phyloP scores from a whole-genome alignment of 2,797 vertebrate species.

The Babyrousa celebensis region DNA sequence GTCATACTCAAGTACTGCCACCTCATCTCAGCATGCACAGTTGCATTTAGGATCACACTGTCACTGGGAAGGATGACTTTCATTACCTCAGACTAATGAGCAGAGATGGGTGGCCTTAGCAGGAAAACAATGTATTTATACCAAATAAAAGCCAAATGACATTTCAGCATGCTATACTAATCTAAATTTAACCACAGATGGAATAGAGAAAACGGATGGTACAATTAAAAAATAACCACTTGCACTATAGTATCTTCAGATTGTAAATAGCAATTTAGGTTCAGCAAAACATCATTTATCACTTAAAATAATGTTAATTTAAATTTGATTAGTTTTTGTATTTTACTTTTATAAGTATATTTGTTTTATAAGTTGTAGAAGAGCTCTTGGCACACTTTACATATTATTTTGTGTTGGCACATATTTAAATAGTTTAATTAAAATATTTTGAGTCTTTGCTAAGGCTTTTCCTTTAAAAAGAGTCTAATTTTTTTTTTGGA shows the following conservation, averaged over 20 bases:
- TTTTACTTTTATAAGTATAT: not conserved
- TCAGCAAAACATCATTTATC: not conserved
- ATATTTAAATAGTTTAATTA: constrained; percentile 38
- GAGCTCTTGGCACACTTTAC: not conserved
- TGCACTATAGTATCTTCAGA: not conserved
- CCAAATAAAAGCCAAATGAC: constrained; percentile 52
- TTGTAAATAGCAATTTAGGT: not conserved
- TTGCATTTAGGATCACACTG: constrained; percentile 13
- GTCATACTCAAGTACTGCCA: not conserved
- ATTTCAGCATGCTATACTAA: not conserved
- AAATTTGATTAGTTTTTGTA: not conserved
- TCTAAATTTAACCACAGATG: constrained; percentile 20
- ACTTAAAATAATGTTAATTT: constrained; percentile 29
- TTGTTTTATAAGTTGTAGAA: constrained; percentile 23
- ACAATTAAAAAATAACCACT: not conserved
- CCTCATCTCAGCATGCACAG: not conserved
- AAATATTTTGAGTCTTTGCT: constrained; percentile 27
- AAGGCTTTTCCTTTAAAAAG: constrained; percentile 35
- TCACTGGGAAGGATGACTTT: constrained; percentile 19
- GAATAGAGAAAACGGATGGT: not conserved
- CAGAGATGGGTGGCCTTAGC: not conserved
- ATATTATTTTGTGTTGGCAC: not conserved
- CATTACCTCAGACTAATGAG: constrained; percentile 23
- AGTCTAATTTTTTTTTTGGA: not conserved
- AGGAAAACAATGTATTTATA: constrained; percentile 49